Evolutionary conservation across 2,113 vertebrate genomes (phyloP).

Genomic region (Bothrops jararaca): DNA sequence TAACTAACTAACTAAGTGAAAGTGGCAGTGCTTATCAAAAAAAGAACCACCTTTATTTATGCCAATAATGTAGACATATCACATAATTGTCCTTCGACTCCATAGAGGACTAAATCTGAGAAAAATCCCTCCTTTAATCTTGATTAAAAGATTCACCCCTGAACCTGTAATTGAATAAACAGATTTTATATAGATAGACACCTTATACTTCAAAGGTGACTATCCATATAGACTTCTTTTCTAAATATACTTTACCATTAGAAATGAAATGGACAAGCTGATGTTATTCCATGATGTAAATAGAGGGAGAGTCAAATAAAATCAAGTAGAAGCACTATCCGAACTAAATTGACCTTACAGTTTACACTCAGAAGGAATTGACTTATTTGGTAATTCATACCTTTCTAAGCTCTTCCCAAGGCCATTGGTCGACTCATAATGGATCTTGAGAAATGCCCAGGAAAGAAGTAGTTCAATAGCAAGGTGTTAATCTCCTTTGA

Average conservation of each 20-base stretch:
- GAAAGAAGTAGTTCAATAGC: conserved; percentile 24
- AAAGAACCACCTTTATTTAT: not conserved
- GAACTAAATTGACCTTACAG: conserved; percentile 17
- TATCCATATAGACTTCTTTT: not conserved
- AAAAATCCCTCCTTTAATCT: not conserved
- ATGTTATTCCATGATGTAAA: not conserved
- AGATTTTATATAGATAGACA: conserved; percentile 24
- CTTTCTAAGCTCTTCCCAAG: conserved; percentile 4
- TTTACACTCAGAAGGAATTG: not conserved
- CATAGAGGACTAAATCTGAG: not conserved
- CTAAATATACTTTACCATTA: conserved; percentile 39
- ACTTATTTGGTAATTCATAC: conserved; percentile 39
- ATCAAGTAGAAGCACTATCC: not conserved
- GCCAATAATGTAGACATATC: not conserved
- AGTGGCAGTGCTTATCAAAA: not conserved
- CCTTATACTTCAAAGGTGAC: conserved; percentile 34
- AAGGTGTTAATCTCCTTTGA: conserved; percentile 58
- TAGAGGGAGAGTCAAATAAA: conserved; percentile 5
- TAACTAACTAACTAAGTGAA: not conserved
- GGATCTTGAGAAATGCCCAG: conserved; percentile 21
- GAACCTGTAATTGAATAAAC: conserved; percentile 27
- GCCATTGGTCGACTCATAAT: conserved; percentile 39
- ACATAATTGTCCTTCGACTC: not conserved
- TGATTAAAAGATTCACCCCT: conserved; percentile 19
- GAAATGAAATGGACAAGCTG: not conserved